These are phyloP conservation scores for Myiopsitta monachus DNA, from an alignment of 2,113 vertebrate species.

Conservation along the genomic window DNA sequence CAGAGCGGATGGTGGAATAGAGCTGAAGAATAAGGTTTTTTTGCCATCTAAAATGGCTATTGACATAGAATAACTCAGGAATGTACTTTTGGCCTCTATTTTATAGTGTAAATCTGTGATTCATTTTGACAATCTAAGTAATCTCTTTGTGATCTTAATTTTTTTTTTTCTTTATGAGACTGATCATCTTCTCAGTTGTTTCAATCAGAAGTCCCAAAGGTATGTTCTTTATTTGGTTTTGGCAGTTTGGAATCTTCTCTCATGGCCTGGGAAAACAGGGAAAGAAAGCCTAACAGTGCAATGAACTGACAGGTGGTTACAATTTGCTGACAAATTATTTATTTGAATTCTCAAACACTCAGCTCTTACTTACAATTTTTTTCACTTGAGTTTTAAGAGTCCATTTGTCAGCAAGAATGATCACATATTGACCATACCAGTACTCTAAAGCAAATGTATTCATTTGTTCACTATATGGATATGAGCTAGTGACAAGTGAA, in stretches of 20 bases:
- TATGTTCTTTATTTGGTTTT: conserved; percentile 37
- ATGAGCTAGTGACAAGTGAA: conserved; percentile 16
- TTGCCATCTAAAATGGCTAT: background rate
- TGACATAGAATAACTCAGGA: conserved; percentile 26
- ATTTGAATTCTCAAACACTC: conserved; percentile 54
- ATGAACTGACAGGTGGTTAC: conserved; percentile 45
- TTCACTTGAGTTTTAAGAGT: conserved; percentile 34
- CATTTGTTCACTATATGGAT: background rate
- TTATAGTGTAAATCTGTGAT: conserved; percentile 8
- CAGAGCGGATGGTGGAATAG: background rate
- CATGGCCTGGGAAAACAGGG: background rate
- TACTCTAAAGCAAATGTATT: conserved; percentile 15
- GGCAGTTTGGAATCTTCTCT: background rate
- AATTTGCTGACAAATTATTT: conserved; percentile 54
- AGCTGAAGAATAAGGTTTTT: background rate
- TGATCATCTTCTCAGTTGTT: conserved; percentile 1
- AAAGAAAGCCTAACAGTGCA: background rate
- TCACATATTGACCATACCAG: conserved; percentile 13
- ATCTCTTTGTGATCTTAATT: background rate
- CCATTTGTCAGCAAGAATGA: conserved; percentile 33
- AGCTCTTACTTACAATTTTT: conserved; percentile 1
- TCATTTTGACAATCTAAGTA: conserved; percentile 26
- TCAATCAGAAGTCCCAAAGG: background rate
- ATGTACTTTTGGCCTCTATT: background rate
- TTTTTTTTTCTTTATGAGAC: conserved; percentile 1